phyloP scores from a whole-genome alignment of 2,888 invertebrate species.

The Drosophila emarginata region DNA sequence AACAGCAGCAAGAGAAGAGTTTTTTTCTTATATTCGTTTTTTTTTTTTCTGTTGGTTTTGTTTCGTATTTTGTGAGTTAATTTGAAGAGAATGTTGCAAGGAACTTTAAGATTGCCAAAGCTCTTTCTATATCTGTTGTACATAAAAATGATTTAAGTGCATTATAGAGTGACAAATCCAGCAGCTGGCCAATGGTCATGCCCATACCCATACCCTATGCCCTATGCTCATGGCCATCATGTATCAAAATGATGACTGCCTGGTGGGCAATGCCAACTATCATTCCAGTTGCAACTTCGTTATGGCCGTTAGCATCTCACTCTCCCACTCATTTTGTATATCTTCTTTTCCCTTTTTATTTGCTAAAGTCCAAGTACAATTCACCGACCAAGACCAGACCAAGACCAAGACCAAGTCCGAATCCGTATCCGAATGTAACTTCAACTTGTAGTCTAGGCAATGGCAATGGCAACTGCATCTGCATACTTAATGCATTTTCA shows the following conservation, averaged over 20 bases:
- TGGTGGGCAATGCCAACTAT: constrained; percentile 26
- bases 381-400: neutral
- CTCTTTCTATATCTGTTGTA: constrained; percentile 25
- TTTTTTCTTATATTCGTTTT: neutral
- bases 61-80: constrained; percentile 14
- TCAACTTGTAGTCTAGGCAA: constrained; percentile 6
- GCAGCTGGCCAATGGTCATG: neutral
- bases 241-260: constrained; percentile 60
- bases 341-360: constrained; percentile 36
- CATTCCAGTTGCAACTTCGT: constrained; percentile 51
- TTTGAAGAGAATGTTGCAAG: constrained; percentile 22
- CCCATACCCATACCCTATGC: too few relatives aligned
- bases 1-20: neutral
- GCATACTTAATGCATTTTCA: constrained; percentile 74
- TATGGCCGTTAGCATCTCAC: constrained; percentile 60
- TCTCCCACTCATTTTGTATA: neutral
- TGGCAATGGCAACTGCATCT: constrained; percentile 42
- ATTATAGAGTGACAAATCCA: constrained; percentile 50
- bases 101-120: neutral
- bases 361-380: constrained; percentile 21
- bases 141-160: constrained; percentile 71
- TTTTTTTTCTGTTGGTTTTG: neutral
- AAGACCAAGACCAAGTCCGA: neutral
- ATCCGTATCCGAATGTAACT: constrained; percentile 5
- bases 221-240: constrained; percentile 51